These are phyloP conservation scores for Antedon bifida DNA, from an alignment of 35 echinoderm and acorn worm species.

Conservation along the genomic window DNA sequence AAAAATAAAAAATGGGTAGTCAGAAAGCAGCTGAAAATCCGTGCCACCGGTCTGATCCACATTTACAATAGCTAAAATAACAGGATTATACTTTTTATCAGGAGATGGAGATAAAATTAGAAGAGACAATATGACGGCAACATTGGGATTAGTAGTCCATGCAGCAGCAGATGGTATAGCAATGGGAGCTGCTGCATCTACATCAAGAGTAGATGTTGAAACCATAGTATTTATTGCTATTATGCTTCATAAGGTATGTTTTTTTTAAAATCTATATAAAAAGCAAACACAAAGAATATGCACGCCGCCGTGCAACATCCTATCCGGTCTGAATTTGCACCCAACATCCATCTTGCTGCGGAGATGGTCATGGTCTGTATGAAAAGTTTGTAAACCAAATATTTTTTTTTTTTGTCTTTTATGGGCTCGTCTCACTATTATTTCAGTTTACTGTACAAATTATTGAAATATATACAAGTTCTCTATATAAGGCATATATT, in stretches of 20 bases:
- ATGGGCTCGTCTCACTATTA: too few relatives aligned
- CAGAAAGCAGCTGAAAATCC: too few relatives aligned
- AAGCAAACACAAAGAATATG: not conserved
- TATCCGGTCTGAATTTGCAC: not conserved
- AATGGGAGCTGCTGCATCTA: slow-evolving; percentile 86
- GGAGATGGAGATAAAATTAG: not conserved
- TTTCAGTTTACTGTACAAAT: too few relatives aligned
- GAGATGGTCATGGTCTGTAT: too few relatives aligned
- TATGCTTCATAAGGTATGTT: slow-evolving; percentile 94
- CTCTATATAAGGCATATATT: too few relatives aligned
- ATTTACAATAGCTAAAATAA: too few relatives aligned
- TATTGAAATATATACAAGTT: too few relatives aligned
- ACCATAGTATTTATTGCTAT: slow-evolving; percentile 96
- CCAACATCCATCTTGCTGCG: too few relatives aligned
- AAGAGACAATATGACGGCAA: slow-evolving; percentile 75
- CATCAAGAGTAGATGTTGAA: slow-evolving; percentile 73
- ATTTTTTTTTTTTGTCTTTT: too few relatives aligned
- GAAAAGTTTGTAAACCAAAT: too few relatives aligned
- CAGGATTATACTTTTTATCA: not conserved
- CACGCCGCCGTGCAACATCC: not conserved
- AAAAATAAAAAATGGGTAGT: too few relatives aligned
- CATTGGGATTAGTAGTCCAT: slow-evolving; percentile 93
- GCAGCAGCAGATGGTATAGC: slow-evolving; percentile 98
- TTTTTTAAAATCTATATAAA: not conserved
- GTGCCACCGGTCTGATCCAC: too few relatives aligned